Base-by-base conservation (phyloP, 2,797 vertebrate genomes). In the Meda fulgida region DNA sequence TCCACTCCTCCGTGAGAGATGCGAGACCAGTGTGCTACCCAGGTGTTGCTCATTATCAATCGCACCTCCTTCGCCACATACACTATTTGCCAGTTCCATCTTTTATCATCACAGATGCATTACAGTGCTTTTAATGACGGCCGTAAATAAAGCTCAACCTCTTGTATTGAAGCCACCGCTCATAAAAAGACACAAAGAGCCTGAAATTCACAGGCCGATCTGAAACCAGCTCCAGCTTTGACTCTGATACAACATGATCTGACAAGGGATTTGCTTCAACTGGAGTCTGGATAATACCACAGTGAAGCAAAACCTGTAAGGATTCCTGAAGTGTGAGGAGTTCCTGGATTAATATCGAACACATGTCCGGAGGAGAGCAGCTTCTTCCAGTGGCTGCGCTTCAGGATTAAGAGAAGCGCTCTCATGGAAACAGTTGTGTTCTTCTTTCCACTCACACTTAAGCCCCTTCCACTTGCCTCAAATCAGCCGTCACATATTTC, bases 331-430 rank as follows among this genome's bases (percentile, higher is more conserved):
- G 73, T 80, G 55, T 80, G 86, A 87, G 78, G 75, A 76, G 78
- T 70, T 66, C 58, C 78, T 84, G 86, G 85, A 92, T 91, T 95
- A 94, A 95, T 95, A 90, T 87, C 79, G 89, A 95, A 93, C 94
- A 95, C 87, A 93, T 95, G 94, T 94, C 89, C 77, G 84, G 89
- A 91, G 92, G 91, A 93, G 92, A 92, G 91, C 90, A 90, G 86
- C 90, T 89, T 94, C 90, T 93, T 94, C 90, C 92, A 93, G 91
- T 92, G 92, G 92, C 91, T 93, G 91, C 90, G 92, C 92, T 93
- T 92, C 91, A 91, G 91, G 89, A 93, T 94, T 93, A 94, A 91
- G 91, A 92, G 92, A 93, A 94, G 93, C 88, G 90, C 90, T 92
- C 86, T 65, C 86, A 94, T 94, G 92, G 92, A 94, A 95, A 93